Conservation (phyloP, 1,140 invertebrate genomes). For the Drosophila lini region DNA sequence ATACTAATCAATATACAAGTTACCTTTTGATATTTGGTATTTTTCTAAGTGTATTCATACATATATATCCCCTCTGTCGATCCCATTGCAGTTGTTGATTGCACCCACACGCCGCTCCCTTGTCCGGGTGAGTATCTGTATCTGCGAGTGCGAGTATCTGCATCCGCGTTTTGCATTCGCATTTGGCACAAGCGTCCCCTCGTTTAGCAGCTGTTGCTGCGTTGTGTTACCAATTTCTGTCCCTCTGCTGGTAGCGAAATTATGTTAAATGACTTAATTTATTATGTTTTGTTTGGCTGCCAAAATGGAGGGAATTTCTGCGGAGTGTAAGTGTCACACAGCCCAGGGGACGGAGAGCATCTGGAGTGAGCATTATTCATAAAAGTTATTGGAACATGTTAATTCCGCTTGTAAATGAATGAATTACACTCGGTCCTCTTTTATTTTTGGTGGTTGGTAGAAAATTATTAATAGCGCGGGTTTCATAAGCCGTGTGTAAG, state of each 20-base stretch:
- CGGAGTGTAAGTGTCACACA: constrained; percentile 51
- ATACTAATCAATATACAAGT: no score
- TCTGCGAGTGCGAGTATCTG: constrained; percentile 18
- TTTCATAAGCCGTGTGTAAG: background rate
- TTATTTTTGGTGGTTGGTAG: background rate
- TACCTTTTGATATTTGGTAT: no score
- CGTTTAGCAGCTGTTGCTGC: constrained; percentile 73
- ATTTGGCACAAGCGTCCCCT: constrained; percentile 73
- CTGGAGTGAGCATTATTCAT: constrained; percentile 12
- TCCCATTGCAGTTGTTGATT: constrained; percentile 62
- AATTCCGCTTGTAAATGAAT: constrained; percentile 30
- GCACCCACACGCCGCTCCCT: constrained; percentile 75
- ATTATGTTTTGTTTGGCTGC: constrained; percentile 74
- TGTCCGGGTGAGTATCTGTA: constrained; percentile 25
- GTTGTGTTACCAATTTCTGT: constrained; percentile 21
- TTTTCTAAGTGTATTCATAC: background rate
- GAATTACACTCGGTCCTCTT: constrained; percentile 11
- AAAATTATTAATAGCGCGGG: background rate
- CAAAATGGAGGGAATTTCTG: constrained; percentile 52
- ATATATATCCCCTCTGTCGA: background rate
- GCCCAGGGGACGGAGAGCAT: constrained; percentile 6
- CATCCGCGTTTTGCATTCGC: constrained; percentile 23
- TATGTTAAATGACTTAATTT: constrained; percentile 82
- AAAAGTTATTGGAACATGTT: constrained; percentile 30
- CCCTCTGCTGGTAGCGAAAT: constrained; percentile 72